phyloP scores from a whole-genome alignment of 2,797 vertebrate species.

The Periparus ater region DNA sequence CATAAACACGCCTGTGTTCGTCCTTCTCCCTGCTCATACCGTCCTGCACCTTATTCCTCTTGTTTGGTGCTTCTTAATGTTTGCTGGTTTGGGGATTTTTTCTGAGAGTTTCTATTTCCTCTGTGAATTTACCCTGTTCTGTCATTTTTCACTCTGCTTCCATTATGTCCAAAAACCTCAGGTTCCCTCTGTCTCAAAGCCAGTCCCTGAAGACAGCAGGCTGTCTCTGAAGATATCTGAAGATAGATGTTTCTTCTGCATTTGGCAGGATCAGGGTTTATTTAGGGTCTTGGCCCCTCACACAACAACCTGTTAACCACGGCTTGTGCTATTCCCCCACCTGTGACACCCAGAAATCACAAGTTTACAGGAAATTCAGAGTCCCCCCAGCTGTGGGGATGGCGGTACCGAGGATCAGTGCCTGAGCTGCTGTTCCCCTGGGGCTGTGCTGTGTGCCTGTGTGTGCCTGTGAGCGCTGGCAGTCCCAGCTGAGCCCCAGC shows the following conservation, averaged over 20 bases:
- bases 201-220: neutral
- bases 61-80: neutral
- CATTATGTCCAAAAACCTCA: neutral
- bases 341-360: neutral
- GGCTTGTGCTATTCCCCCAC: neutral
- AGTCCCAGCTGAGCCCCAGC: neutral
- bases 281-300: neutral
- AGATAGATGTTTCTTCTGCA: neutral
- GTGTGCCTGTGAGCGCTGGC: accelerated
- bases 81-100: neutral
- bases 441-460: neutral
- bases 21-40: neutral
- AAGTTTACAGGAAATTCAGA: neutral
- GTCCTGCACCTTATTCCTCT: neutral
- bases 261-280: neutral
- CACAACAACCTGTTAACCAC: neutral
- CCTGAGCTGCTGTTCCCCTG: neutral
- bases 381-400: neutral
- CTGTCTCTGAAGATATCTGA: neutral
- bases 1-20: neutral
- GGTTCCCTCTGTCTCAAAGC: neutral
- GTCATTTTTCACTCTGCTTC: neutral
- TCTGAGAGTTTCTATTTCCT: neutral
- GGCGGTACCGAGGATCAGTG: neutral
- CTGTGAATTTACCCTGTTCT: neutral